phyloP scores from a whole-genome alignment of 2,888 invertebrate genomes.

The Apamea monoglypha region DNA sequence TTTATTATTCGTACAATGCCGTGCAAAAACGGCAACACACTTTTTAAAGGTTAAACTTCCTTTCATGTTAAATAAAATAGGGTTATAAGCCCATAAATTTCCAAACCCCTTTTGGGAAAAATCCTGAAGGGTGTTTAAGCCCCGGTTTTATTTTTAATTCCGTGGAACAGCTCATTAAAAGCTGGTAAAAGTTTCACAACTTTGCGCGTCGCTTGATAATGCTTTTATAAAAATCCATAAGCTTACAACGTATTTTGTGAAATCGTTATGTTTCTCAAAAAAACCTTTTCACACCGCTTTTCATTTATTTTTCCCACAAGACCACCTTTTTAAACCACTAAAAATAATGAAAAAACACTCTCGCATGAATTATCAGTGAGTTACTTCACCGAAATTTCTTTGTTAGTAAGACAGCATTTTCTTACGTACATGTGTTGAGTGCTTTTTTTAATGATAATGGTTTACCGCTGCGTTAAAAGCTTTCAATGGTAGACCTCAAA shows the following conservation, averaged over 20 bases:
- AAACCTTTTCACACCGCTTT: background rate
- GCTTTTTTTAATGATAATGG: conserved; percentile 40
- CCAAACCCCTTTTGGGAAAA: background rate
- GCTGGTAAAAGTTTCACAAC: background rate
- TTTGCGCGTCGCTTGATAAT: background rate
- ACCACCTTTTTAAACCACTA: background rate
- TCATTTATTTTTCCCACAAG: background rate
- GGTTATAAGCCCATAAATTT: background rate
- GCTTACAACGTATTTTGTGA: background rate
- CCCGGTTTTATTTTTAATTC: background rate
- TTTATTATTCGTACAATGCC: background rate
- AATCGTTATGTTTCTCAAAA: background rate
- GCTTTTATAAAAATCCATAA: background rate
- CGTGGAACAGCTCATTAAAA: background rate
- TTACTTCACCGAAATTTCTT: background rate
- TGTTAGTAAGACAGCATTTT: background rate
- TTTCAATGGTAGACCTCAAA: conserved; percentile 25
- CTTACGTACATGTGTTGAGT: conserved; percentile 27
- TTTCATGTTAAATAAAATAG: background rate
- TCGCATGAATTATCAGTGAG: conserved; percentile 3
- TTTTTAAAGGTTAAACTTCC: background rate
- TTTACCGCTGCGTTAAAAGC: conserved; percentile 33
- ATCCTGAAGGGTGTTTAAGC: background rate
- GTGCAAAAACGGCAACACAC: background rate
- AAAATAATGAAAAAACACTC: background rate